A percentile compares a stretch with the other conserved stretches of the same genome.
Evolutionary conservation across 2,797 vertebrate species (phyloP).

Genomic region (Megaceryle alcyon): DNA sequence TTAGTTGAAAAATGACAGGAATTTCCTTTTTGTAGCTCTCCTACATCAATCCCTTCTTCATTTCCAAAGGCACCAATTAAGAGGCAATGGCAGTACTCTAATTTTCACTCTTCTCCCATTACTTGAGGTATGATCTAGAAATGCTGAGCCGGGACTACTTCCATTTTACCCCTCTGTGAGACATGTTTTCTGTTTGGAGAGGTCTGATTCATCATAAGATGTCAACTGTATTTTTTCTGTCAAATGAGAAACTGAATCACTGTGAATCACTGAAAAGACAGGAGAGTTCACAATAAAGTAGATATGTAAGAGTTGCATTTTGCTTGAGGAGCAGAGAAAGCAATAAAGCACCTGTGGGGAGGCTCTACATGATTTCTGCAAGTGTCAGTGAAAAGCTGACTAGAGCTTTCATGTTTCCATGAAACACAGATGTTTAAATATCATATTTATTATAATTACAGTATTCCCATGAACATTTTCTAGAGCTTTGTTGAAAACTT

Average conservation of each 20-base stretch:
- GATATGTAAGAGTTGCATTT: not conserved
- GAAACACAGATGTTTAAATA: not conserved
- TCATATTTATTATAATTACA: not conserved
- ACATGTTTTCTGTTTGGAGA: not conserved
- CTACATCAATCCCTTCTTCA: not conserved
- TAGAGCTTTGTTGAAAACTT: not conserved
- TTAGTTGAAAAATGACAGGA: not conserved
- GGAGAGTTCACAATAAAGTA: not conserved
- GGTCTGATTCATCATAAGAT: not conserved
- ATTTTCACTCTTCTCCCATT: not conserved
- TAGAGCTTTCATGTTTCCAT: not conserved
- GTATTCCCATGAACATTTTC: not conserved
- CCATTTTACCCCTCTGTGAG: not conserved
- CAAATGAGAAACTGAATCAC: not conserved
- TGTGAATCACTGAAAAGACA: not conserved
- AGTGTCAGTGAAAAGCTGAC: not conserved
- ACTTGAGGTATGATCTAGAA: not conserved
- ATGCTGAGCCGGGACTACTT: not conserved
- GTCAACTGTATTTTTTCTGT: not conserved
- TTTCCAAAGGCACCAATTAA: slow-evolving; percentile 23
- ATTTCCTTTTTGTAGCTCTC: not conserved
- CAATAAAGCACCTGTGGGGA: not conserved
- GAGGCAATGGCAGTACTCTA: not conserved
- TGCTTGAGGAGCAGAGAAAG: not conserved
- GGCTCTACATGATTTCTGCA: not conserved